Evolutionary conservation across 2,888 invertebrate species (phyloP).

Genomic region (Lepidochrysops patricia): DNA sequence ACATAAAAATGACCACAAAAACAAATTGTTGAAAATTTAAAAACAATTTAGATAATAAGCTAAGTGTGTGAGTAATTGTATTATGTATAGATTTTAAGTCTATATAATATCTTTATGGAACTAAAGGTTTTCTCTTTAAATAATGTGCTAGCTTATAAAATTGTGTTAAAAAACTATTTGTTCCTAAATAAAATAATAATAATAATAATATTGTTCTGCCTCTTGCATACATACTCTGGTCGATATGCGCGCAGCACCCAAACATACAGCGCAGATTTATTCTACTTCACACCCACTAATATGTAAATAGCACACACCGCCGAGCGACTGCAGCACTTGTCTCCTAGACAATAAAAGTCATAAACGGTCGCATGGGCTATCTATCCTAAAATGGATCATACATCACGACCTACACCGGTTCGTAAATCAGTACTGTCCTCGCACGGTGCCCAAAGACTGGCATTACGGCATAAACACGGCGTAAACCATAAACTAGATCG

Average conservation of each 20-base stretch:
- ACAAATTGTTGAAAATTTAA: no score
- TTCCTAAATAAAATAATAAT: no score
- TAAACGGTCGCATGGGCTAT: constrained; percentile 28
- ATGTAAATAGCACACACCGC: constrained; percentile 11
- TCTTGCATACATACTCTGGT: neutral
- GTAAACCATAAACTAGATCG: neutral
- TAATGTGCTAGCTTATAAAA: no score
- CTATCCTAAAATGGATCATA: constrained; percentile 40
- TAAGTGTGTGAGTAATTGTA: no score
- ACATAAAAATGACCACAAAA: no score
- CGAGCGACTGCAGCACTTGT: neutral
- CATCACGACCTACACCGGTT: constrained; percentile 52
- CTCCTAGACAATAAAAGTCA: neutral
- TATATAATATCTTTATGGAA: no score
- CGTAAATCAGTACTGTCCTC: neutral
- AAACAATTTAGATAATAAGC: no score
- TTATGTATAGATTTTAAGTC: no score
- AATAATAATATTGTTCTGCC: no score
- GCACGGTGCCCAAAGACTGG: constrained; percentile 34
- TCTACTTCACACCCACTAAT: constrained; percentile 14
- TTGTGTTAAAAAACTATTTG: no score
- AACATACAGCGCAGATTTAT: constrained; percentile 12
- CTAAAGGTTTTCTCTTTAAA: no score
- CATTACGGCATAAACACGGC: constrained; percentile 26
- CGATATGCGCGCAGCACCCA: neutral